Percentiles rank a stretch among this genome's conserved stretches.
These are phyloP conservation scores for Australoheros scitulus DNA, from an alignment of 2,113 vertebrate species.

Conservation along the genomic window DNA sequence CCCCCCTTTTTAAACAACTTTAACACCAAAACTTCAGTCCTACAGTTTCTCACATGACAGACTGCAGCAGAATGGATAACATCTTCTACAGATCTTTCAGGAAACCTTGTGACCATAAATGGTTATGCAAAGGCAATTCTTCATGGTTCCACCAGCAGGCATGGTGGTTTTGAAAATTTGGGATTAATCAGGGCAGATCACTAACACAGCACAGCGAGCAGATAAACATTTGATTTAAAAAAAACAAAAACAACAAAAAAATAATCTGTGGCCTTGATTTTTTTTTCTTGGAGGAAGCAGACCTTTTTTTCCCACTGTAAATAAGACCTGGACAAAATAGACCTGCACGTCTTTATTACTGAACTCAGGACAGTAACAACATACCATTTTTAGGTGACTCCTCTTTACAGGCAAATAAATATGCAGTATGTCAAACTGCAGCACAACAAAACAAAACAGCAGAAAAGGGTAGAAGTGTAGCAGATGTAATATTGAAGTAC, in stretches of 20 bases:
- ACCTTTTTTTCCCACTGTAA: neutral
- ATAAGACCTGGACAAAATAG: neutral
- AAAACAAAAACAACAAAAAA: neutral
- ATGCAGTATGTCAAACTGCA: neutral
- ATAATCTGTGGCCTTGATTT: neutral
- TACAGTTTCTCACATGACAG: neutral
- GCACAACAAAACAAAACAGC: neutral
- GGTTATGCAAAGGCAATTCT: constrained; percentile 23
- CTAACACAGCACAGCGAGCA: constrained; percentile 40
- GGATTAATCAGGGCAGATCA: constrained; percentile 62
- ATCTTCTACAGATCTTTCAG: constrained; percentile 36
- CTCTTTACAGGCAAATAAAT: neutral
- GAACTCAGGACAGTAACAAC: neutral
- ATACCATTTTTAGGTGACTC: too few relatives aligned
- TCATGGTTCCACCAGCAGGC: constrained; percentile 28
- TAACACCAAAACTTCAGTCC: neutral
- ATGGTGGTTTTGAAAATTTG: constrained; percentile 40
- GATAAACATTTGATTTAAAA: constrained; percentile 35
- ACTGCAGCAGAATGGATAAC: constrained; percentile 33
- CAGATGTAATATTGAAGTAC: neutral
- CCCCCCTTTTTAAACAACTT: neutral
- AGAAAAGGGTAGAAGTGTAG: neutral
- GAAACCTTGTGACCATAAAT: constrained; percentile 52
- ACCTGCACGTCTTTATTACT: neutral
- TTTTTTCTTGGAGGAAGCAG: neutral